Percentiles rank a stretch among this genome's conserved stretches.
Conservation (phyloP, 1,140 invertebrate genomes). For the Colletes gigas region DNA sequence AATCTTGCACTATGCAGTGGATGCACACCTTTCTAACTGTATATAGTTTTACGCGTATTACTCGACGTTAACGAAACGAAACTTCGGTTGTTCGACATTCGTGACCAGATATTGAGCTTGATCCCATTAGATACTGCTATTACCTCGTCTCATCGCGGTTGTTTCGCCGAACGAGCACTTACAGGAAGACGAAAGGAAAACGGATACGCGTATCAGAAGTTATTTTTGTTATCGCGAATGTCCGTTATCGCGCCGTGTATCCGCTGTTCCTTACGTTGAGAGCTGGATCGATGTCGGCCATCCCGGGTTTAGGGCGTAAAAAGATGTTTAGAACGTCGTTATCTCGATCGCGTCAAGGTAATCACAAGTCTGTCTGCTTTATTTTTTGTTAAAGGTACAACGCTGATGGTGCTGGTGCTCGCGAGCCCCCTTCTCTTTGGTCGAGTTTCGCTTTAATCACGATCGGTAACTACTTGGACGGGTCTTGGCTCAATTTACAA, state of each 20-base stretch:
- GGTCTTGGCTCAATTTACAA: slow-evolving; percentile 64
- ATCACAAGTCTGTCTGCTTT: slow-evolving; percentile 11
- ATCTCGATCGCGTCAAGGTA: slow-evolving; percentile 31
- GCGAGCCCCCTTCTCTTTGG: slow-evolving; percentile 26
- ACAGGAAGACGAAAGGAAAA: not conserved
- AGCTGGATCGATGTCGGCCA: not conserved
- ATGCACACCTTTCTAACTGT: no score
- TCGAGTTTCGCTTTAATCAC: slow-evolving; percentile 49
- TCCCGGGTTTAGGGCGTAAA: not conserved
- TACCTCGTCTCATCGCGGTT: not conserved
- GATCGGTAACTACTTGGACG: slow-evolving; percentile 44
- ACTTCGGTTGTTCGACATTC: no score
- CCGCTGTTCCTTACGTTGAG: slow-evolving; percentile 8
- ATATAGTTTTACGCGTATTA: no score
- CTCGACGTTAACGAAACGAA: no score
- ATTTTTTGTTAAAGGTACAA: slow-evolving; percentile 50
- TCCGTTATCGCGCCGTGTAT: slow-evolving; percentile 31
- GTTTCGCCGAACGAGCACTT: not conserved
- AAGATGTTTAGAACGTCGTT: slow-evolving; percentile 27
- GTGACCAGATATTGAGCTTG: not conserved
- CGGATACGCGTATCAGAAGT: not conserved
- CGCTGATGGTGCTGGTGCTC: slow-evolving; percentile 37
- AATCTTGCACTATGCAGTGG: no score
- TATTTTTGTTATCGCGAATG: slow-evolving; percentile 48
- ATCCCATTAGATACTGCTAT: no score